phyloP scores from a whole-genome alignment of 2,888 invertebrate genomes.

The Creontiades dilutus region DNA sequence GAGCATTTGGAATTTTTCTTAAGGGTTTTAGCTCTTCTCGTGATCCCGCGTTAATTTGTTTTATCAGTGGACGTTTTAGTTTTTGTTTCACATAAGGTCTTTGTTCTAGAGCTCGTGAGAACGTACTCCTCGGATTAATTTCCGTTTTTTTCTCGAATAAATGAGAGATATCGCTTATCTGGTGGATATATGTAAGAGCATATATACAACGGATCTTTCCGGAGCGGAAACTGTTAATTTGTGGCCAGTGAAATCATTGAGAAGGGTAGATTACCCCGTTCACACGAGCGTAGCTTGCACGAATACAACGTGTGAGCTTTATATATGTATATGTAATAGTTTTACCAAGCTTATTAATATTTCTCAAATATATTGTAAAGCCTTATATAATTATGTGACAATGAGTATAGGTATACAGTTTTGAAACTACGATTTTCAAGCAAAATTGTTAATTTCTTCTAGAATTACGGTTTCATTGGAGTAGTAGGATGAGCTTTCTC shows the following conservation, averaged over 20 bases:
- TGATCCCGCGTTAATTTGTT: neutral
- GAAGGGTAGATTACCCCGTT: neutral
- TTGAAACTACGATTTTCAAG: no score
- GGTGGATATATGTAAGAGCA: neutral
- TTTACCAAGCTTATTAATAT: neutral
- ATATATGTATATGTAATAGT: neutral
- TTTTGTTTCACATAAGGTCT: no score
- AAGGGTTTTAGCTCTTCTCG: neutral
- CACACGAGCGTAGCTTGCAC: neutral
- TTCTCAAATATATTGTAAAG: no score
- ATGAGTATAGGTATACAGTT: no score
- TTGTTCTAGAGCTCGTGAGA: neutral
- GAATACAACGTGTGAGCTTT: neutral
- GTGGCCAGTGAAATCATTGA: neutral
- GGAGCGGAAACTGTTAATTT: slow-evolving; percentile 17
- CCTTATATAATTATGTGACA: no score
- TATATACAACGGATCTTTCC: neutral
- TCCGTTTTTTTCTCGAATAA: neutral
- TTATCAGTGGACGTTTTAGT: neutral
- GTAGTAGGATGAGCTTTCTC: no score
- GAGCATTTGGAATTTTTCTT: neutral
- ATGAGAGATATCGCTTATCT: slow-evolving; percentile 1
- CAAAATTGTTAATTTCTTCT: no score
- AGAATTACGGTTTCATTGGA: no score
- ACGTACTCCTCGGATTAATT: neutral